A percentile compares a stretch with the other conserved stretches of the same genome.
Evolutionary conservation across 2,113 vertebrate species (phyloP).

Genomic region (Ptilorrhoa leucosticta): DNA sequence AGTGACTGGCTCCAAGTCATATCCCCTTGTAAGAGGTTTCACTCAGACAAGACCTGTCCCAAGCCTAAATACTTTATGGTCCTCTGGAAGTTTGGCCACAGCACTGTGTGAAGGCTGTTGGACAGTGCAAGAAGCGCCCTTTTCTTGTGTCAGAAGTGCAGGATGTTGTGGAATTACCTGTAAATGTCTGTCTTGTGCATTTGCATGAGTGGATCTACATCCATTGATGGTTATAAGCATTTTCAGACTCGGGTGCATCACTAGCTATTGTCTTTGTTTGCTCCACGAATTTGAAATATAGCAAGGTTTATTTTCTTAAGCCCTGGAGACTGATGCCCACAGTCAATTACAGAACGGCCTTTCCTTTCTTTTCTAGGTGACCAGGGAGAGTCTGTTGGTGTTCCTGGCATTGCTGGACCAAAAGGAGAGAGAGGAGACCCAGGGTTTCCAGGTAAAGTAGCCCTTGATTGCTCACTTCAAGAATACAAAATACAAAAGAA

Average conservation of each 20-base stretch:
- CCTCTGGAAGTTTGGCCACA: neutral
- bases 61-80: neutral
- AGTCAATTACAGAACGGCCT: neutral
- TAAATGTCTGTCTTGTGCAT: neutral
- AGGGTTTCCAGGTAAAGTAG: conserved; percentile 78
- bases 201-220: neutral
- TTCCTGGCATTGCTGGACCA: conserved; percentile 73
- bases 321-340: neutral
- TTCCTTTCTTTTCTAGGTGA: conserved; percentile 71
- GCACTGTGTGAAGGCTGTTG: neutral
- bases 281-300: neutral
- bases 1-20: neutral
- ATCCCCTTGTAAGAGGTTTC: neutral
- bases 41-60: neutral
- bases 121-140: neutral
- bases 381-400: conserved; percentile 71
- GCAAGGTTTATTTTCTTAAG: neutral
- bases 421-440: conserved; percentile 81
- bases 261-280: neutral
- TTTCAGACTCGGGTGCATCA: neutral
- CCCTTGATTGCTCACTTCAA: neutral
- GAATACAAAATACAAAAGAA: neutral
- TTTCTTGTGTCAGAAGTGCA: neutral
- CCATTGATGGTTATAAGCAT: neutral
- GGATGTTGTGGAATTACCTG: neutral